phyloP scores from a whole-genome alignment of 2,797 vertebrate genomes.

The Chelon labrosus region DNA sequence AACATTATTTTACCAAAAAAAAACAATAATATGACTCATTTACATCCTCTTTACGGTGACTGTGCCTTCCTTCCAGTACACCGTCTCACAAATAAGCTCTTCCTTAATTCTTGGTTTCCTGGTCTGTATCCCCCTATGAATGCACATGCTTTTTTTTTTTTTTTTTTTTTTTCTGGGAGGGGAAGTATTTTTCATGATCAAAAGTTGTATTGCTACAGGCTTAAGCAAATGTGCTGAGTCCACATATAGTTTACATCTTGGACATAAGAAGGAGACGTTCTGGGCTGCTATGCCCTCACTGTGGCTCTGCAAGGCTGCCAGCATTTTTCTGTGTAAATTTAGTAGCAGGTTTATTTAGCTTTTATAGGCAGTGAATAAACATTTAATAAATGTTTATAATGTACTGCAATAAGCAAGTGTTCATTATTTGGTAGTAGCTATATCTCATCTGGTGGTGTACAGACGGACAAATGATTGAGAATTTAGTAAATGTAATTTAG shows the following conservation, averaged over 20 bases:
- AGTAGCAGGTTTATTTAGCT: background rate
- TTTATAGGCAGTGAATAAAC: background rate
- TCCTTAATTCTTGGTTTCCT: too few relatives aligned
- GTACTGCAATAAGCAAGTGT: background rate
- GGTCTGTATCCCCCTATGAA: too few relatives aligned
- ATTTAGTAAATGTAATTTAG: background rate
- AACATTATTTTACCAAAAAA: background rate
- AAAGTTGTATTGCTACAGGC: too few relatives aligned
- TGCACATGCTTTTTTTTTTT: too few relatives aligned
- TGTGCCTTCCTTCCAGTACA: too few relatives aligned
- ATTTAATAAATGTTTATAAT: background rate
- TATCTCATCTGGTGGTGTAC: too few relatives aligned
- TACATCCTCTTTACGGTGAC: too few relatives aligned
- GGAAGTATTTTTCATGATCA: too few relatives aligned
- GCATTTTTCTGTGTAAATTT: background rate
- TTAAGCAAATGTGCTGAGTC: too few relatives aligned
- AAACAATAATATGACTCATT: too few relatives aligned
- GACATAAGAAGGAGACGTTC: background rate
- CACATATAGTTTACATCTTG: background rate
- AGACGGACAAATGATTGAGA: background rate
- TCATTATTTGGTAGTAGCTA: background rate
- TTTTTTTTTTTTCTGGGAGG: too few relatives aligned
- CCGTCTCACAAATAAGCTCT: background rate
- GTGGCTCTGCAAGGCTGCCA: background rate
- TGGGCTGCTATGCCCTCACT: background rate